A percentile compares a stretch with the other conserved stretches of the same genome.
phyloP scores from a whole-genome alignment of 2,113 vertebrate genomes.

The Syrmaticus mikado region DNA sequence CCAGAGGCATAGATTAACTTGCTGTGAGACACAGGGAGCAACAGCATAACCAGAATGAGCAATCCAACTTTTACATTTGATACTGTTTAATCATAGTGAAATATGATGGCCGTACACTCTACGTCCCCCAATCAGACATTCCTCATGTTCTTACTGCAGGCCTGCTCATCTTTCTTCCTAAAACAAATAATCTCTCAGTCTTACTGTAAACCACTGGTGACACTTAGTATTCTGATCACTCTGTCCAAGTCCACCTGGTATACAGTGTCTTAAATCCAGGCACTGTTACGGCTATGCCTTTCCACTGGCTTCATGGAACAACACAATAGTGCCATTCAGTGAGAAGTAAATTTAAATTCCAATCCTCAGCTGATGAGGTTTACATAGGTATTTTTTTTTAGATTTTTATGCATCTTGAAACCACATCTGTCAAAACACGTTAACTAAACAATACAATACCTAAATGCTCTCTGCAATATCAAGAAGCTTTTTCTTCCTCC shows the following conservation, averaged over 20 bases:
- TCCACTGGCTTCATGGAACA: background rate
- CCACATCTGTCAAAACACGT: slow-evolving; percentile 44
- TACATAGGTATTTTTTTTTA: background rate
- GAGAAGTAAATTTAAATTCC: slow-evolving; percentile 50
- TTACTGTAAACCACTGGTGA: background rate
- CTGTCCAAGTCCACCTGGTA: background rate
- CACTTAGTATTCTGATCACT: slow-evolving; percentile 5
- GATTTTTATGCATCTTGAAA: slow-evolving; percentile 18
- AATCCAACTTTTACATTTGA: background rate
- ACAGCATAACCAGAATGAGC: background rate
- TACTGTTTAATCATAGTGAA: slow-evolving; percentile 18
- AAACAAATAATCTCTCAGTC: slow-evolving; percentile 37
- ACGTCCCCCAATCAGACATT: background rate
- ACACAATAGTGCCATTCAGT: slow-evolving; percentile 13
- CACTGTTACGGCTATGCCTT: background rate
- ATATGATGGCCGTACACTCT: background rate
- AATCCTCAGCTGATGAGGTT: background rate
- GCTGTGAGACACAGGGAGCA: background rate
- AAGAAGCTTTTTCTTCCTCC: slow-evolving; percentile 39
- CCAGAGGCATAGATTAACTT: background rate
- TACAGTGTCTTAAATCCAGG: slow-evolving; percentile 35
- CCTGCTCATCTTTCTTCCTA: slow-evolving; percentile 17
- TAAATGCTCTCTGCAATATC: background rate
- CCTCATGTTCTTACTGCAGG: background rate
- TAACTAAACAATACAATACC: slow-evolving; percentile 41